These are phyloP conservation scores for Drosophila insularis DNA, from an alignment of 1,140 invertebrate species.

Conservation along the genomic window DNA sequence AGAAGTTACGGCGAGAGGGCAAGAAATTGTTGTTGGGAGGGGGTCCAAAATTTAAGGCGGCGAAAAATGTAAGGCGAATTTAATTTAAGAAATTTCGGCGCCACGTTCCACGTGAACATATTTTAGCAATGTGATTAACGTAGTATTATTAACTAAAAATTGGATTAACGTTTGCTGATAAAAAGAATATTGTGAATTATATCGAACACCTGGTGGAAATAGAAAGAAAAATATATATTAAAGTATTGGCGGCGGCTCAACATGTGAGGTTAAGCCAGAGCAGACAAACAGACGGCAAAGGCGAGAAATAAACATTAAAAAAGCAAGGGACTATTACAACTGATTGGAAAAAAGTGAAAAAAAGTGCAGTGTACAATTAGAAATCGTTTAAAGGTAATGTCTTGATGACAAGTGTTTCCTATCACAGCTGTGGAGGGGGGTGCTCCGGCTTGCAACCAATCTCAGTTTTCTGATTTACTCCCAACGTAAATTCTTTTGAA, in stretches of 20 bases:
- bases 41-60: too few species aligned
- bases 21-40: too few species aligned
- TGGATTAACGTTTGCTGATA: constrained; percentile 18
- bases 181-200: neutral
- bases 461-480: constrained; percentile 16
- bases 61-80: too few species aligned
- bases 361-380: neutral
- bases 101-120: constrained; percentile 73
- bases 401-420: neutral
- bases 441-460: constrained; percentile 11
- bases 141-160: constrained; percentile 63
- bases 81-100: too few species aligned
- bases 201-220: neutral
- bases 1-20: too few species aligned
- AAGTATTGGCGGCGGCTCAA: constrained; percentile 53
- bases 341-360: constrained; percentile 11
- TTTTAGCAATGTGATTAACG: constrained; percentile 64
- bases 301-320: constrained; percentile 38
- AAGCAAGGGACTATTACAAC: constrained; percentile 17
- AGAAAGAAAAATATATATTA: neutral
- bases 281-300: constrained; percentile 58
- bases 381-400: constrained; percentile 49
- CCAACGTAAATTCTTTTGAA: constrained; percentile 24
- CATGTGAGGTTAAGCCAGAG: constrained; percentile 79
- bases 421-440: neutral